These are phyloP conservation scores for Xiphophorus birchmanni DNA, from an alignment of 2,797 vertebrate genomes.

Conservation along the genomic window DNA sequence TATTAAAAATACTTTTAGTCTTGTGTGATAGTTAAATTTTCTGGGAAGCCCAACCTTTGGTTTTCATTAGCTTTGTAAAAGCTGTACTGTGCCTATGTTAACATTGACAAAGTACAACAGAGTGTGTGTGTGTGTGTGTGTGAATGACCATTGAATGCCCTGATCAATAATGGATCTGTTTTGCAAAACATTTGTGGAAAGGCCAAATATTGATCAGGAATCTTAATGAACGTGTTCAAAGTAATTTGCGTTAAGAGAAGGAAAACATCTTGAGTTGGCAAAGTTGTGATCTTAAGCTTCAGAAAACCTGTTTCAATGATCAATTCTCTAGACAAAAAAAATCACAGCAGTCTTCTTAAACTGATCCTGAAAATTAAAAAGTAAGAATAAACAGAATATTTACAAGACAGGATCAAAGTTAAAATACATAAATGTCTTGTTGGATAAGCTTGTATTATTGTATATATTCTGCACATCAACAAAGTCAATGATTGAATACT, in stretches of 20 bases:
- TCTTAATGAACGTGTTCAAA: constrained; percentile 37
- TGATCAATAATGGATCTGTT: constrained; percentile 46
- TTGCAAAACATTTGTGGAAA: constrained; percentile 28
- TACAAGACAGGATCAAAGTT: constrained; percentile 52
- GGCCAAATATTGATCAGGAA: constrained; percentile 57
- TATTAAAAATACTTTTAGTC: not conserved
- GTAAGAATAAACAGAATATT: not conserved
- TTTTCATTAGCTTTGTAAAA: not conserved
- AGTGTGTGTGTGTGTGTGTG: not conserved
- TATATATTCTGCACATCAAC: constrained; percentile 64
- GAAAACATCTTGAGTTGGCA: constrained; percentile 24
- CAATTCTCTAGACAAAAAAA: constrained; percentile 29
- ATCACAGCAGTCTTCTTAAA: constrained; percentile 21
- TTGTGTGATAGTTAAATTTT: not conserved
- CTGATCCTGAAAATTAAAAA: constrained; percentile 7
- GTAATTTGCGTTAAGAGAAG: constrained; percentile 18
- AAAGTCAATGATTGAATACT: constrained; percentile 51
- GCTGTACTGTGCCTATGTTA: not conserved
- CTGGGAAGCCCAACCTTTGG: not conserved
- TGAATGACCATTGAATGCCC: constrained; percentile 17
- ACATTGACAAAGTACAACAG: not conserved
- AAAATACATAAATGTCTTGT: constrained; percentile 65
- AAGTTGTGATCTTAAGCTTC: constrained; percentile 16
- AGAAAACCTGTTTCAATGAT: constrained; percentile 11
- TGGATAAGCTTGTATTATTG: constrained; percentile 62